Conservation (phyloP, 2,113 vertebrate genomes). For the Empidonax alnorum region DNA sequence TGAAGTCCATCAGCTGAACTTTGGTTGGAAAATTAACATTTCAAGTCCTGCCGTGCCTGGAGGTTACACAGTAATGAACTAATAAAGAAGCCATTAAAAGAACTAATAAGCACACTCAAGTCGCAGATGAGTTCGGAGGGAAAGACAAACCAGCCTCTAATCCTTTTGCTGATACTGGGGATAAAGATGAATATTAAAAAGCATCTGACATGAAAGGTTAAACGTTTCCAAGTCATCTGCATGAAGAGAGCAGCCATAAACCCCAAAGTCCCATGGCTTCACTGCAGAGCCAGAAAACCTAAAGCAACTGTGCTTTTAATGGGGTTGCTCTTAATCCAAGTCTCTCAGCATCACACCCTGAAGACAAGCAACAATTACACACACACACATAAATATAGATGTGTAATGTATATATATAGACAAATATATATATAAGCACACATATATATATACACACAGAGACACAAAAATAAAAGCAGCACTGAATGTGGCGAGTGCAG, state of each 20-base stretch:
- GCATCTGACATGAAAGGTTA: constrained; percentile 16
- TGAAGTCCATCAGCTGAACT: constrained; percentile 41
- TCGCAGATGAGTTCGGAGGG: constrained; percentile 27
- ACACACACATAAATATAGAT: not conserved
- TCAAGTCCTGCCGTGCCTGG: constrained; percentile 34
- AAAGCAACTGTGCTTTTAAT: not conserved
- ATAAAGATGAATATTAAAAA: constrained; percentile 33
- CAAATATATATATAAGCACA: not conserved
- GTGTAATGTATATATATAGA: not conserved
- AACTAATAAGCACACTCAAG: constrained; percentile 36
- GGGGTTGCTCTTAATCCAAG: not conserved
- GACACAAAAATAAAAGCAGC: constrained; percentile 25
- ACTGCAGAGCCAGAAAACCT: not conserved
- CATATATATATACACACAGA: not conserved
- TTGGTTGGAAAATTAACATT: constrained; percentile 41
- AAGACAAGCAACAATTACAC: not conserved
- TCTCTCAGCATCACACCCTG: not conserved
- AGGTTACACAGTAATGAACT: constrained; percentile 48
- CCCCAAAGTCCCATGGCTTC: not conserved
- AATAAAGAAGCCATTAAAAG: constrained; percentile 48
- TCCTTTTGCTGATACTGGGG: not conserved
- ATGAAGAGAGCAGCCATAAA: not conserved
- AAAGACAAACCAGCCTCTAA: constrained; percentile 47
- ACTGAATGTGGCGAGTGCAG: not conserved
- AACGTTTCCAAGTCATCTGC: not conserved